Evolutionary conservation across 2,888 invertebrate genomes (phyloP).

Genomic region (Boloria euphrosyne): DNA sequence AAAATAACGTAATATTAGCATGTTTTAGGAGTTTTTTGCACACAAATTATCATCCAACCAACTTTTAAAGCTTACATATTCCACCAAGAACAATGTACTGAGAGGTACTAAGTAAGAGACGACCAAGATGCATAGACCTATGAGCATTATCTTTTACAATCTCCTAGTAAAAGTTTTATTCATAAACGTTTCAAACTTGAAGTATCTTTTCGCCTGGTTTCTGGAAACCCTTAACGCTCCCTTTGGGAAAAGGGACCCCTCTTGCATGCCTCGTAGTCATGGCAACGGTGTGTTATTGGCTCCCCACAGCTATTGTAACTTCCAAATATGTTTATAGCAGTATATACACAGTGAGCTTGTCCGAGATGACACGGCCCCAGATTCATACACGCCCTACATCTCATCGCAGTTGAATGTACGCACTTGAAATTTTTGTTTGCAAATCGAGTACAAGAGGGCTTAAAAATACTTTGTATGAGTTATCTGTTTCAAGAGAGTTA

Average conservation of each 20-base stretch:
- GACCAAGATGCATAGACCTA: constrained; percentile 50
- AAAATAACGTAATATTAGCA: neutral
- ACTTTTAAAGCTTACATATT: constrained; percentile 35
- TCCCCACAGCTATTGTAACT: constrained; percentile 66
- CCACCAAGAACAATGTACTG: constrained; percentile 46
- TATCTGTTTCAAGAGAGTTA: constrained; percentile 6
- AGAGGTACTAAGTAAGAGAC: constrained; percentile 55
- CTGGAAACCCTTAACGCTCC: constrained; percentile 58
- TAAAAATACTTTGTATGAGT: constrained; percentile 6
- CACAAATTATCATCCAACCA: constrained; percentile 10
- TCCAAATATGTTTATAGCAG: constrained; percentile 47
- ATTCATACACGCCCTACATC: constrained; percentile 34
- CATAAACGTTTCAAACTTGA: constrained; percentile 50
- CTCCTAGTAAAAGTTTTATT: constrained; percentile 43
- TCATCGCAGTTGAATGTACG: constrained; percentile 38
- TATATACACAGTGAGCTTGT: constrained; percentile 18
- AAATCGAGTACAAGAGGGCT: constrained; percentile 27
- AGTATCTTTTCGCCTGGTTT: constrained; percentile 68
- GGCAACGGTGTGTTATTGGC: constrained; percentile 74
- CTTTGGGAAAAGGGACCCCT: constrained; percentile 66
- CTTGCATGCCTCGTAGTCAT: constrained; percentile 64
- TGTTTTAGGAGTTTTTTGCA: neutral
- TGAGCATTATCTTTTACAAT: constrained; percentile 38
- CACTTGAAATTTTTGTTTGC: constrained; percentile 40
- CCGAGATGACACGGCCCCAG: constrained; percentile 36